phyloP scores from a whole-genome alignment of 2,888 invertebrate species.

The Pachliopta kotzebuea region DNA sequence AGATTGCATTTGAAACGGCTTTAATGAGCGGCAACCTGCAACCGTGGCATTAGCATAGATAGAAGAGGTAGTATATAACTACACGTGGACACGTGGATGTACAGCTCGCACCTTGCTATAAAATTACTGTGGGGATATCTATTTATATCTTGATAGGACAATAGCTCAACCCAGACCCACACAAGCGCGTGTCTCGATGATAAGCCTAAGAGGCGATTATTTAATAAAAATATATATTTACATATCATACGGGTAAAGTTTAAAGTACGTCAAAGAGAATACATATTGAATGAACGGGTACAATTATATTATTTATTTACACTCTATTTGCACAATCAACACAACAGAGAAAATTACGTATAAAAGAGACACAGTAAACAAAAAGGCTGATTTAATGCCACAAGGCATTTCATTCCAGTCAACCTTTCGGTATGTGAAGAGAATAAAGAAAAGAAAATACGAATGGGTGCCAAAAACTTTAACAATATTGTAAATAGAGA shows the following conservation, averaged over 20 bases:
- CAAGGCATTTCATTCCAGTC: too few species aligned
- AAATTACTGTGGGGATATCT: constrained; percentile 7
- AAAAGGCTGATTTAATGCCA: too few species aligned
- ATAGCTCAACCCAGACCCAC: constrained; percentile 23
- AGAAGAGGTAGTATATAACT: constrained; percentile 37
- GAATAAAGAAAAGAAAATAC: too few species aligned
- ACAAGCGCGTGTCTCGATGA: background rate
- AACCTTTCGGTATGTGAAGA: too few species aligned
- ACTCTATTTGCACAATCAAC: too few species aligned
- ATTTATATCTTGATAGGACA: constrained; percentile 6
- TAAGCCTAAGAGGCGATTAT: constrained; percentile 33
- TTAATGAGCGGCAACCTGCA: constrained; percentile 66
- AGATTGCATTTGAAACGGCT: constrained; percentile 76
- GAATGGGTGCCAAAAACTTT: too few species aligned
- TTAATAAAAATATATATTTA: constrained; percentile 35
- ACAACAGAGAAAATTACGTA: too few species aligned
- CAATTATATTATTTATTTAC: too few species aligned
- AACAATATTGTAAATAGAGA: too few species aligned
- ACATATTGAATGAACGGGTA: background rate
- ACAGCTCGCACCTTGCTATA: constrained; percentile 15
- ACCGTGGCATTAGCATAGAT: constrained; percentile 70
- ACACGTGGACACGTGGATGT: constrained; percentile 14
- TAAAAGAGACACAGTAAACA: too few species aligned
- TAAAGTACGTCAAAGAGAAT: background rate
- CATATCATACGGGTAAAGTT: constrained; percentile 17